phyloP scores from a whole-genome alignment of 2,113 vertebrate species.

The Bos indicus region DNA sequence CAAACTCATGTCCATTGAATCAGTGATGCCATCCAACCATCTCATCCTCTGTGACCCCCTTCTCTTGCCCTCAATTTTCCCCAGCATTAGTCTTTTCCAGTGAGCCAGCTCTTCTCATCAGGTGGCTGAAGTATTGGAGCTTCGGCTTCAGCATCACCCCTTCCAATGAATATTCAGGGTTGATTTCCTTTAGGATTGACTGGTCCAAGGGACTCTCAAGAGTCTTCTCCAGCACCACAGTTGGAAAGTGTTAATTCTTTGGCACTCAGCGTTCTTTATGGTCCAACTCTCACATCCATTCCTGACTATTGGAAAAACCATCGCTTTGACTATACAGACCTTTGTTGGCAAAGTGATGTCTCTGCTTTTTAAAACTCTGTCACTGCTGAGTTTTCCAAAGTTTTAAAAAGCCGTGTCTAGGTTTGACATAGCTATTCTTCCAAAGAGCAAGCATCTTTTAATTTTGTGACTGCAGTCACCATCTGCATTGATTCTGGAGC shows the following conservation, averaged over 20 bases:
- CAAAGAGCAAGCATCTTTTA: neutral
- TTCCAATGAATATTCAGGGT: neutral
- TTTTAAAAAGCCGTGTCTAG: neutral
- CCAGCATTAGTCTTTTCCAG: neutral
- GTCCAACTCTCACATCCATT: neutral
- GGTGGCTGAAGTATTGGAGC: neutral
- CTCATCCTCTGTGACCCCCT: neutral
- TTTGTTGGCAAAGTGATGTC: neutral
- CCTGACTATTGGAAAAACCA: neutral
- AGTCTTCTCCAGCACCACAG: neutral
- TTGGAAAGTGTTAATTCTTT: neutral
- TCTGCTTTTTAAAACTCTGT: neutral
- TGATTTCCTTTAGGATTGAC: neutral
- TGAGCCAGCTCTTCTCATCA: neutral
- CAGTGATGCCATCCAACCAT: neutral
- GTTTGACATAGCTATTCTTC: neutral
- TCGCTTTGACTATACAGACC: neutral
- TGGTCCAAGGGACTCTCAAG: neutral
- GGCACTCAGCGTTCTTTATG: neutral
- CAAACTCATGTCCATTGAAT: neutral
- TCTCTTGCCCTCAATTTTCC: neutral
- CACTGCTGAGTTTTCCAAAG: neutral
- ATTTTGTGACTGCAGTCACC: neutral
- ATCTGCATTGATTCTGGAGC: neutral
- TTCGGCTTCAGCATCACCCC: neutral